Conservation (phyloP, 2,888 invertebrate genomes). For the Mesoligia furuncula region DNA sequence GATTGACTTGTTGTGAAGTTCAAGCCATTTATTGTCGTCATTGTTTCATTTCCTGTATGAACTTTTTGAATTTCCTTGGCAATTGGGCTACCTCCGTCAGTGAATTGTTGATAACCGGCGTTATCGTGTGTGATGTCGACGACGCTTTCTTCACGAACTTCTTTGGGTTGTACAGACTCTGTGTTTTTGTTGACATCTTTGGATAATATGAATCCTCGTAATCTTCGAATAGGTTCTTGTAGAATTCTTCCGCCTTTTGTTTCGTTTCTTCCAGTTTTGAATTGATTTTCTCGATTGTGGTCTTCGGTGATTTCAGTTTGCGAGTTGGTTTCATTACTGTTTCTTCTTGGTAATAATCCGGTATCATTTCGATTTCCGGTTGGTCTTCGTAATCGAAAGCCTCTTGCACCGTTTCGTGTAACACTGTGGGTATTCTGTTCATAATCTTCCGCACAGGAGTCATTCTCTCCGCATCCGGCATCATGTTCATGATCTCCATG, state of each 20-base stretch:
- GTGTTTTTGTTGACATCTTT: slow-evolving; percentile 71
- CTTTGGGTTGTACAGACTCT: slow-evolving; percentile 77
- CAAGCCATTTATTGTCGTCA: slow-evolving; percentile 68
- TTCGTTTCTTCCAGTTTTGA: slow-evolving; percentile 82
- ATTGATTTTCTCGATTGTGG: slow-evolving; percentile 76
- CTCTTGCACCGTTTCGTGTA: slow-evolving; percentile 86
- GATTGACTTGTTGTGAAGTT: slow-evolving; percentile 60
- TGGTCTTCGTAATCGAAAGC: slow-evolving; percentile 79
- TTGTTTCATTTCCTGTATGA: slow-evolving; percentile 83
- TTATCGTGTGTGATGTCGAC: slow-evolving; percentile 77
- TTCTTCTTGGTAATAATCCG: slow-evolving; percentile 69
- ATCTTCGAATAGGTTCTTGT: slow-evolving; percentile 82
- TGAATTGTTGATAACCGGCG: slow-evolving; percentile 85
- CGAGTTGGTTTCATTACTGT: slow-evolving; percentile 58
- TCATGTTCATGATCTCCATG: slow-evolving; percentile 85
- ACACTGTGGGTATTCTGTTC: slow-evolving; percentile 81
- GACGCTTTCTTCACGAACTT: slow-evolving; percentile 80
- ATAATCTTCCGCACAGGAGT: slow-evolving; percentile 82
- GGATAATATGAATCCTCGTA: slow-evolving; percentile 81
- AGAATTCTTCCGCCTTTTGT: slow-evolving; percentile 81
- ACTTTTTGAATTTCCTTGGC: slow-evolving; percentile 83
- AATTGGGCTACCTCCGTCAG: slow-evolving; percentile 82
- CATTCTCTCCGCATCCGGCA: slow-evolving; percentile 80
- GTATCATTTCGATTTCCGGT: slow-evolving; percentile 72
- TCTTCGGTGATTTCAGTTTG: slow-evolving; percentile 70